phyloP scores from a whole-genome alignment of 2,113 vertebrate genomes.

The Eudyptes chrysolophus region DNA sequence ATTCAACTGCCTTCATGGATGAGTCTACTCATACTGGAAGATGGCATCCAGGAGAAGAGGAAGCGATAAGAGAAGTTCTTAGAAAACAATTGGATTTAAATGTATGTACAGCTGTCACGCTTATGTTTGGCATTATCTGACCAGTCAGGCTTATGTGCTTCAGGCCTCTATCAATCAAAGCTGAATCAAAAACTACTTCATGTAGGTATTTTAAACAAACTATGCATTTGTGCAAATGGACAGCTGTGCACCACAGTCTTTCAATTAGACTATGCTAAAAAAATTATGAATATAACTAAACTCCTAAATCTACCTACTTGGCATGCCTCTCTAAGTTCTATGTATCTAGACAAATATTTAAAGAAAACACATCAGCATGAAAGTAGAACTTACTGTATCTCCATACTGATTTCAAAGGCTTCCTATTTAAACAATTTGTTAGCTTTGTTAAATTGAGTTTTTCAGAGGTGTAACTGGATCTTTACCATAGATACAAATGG shows the following conservation, averaged over 20 bases:
- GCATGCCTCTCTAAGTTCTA: background rate
- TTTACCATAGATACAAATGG: background rate
- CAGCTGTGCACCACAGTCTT: background rate
- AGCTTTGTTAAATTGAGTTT: background rate
- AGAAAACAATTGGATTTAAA: background rate
- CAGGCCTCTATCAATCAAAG: background rate
- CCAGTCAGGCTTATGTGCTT: background rate
- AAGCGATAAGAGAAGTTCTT: background rate
- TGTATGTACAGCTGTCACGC: accelerated
- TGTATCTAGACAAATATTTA: background rate
- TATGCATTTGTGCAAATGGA: background rate
- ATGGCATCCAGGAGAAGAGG: background rate
- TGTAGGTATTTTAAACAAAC: background rate
- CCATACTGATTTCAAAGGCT: background rate
- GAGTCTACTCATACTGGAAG: background rate
- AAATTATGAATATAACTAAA: background rate
- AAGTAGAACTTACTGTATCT: background rate
- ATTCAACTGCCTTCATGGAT: background rate
- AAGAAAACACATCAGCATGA: background rate
- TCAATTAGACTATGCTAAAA: background rate
- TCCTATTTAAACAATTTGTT: background rate
- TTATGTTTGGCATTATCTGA: background rate
- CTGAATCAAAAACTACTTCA: background rate
- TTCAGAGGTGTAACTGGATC: background rate
- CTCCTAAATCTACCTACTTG: background rate